These are phyloP conservation scores for Sisor rabdophorus DNA, from an alignment of 2,113 vertebrate genomes.

Conservation along the genomic window DNA sequence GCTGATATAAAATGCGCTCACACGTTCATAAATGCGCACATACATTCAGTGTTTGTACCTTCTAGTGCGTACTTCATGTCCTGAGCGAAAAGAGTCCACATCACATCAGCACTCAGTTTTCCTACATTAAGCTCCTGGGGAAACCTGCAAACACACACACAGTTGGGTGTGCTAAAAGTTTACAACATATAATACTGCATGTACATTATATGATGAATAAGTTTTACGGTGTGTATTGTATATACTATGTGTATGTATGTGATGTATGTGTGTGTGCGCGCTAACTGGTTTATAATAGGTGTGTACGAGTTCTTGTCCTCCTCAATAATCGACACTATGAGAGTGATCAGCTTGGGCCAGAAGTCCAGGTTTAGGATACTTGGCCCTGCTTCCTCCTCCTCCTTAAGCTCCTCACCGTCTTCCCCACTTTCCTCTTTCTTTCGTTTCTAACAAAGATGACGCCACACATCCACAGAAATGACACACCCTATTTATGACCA, in stretches of 20 bases:
- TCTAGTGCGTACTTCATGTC: slow-evolving; percentile 97
- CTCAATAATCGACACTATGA: slow-evolving; percentile 97
- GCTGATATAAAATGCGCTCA: slow-evolving; percentile 61
- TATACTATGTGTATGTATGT: slow-evolving; percentile 14
- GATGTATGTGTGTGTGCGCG: slow-evolving; percentile 38
- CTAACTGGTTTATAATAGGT: slow-evolving; percentile 90
- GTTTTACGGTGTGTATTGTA: background rate
- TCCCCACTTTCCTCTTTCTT: slow-evolving; percentile 71
- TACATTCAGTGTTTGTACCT: slow-evolving; percentile 66
- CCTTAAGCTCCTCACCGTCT: slow-evolving; percentile 56
- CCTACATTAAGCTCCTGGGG: slow-evolving; percentile 89
- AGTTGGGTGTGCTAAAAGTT: background rate
- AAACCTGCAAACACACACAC: slow-evolving; percentile 68
- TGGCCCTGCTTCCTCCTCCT: slow-evolving; percentile 80
- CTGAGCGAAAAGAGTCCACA: slow-evolving; percentile 95
- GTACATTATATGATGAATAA: background rate
- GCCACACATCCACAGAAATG: background rate
- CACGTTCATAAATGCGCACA: background rate
- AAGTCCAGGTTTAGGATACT: slow-evolving; percentile 94
- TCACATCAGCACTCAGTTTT: slow-evolving; percentile 92
- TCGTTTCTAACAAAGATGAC: slow-evolving; percentile 32
- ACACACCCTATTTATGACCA: background rate
- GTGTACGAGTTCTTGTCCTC: slow-evolving; percentile 94
- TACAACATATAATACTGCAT: background rate
- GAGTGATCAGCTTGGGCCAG: slow-evolving; percentile 97